Percentiles rank a stretch among this genome's conserved stretches.
These are phyloP conservation scores for Echinarachnius parma DNA, from an alignment of 53 echinoderm and acorn worm genomes.

Conservation along the genomic window DNA sequence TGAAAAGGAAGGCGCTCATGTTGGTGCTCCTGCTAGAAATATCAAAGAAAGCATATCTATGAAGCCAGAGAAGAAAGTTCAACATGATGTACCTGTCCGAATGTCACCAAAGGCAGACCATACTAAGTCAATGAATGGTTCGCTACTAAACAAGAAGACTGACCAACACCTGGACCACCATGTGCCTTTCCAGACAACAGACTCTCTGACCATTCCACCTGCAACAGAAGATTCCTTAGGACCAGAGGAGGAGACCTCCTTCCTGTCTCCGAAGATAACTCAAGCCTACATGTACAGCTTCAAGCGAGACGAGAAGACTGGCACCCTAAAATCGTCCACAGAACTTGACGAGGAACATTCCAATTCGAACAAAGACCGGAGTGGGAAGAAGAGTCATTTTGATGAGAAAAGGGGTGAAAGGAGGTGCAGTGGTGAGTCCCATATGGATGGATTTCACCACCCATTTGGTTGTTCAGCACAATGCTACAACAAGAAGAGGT, in stretches of 20 bases:
- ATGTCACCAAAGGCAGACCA: too few species aligned
- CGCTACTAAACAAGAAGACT: constrained; percentile 2
- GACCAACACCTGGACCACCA: not conserved
- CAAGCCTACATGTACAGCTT: constrained; percentile 29
- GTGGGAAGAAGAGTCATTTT: not conserved
- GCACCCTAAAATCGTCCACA: constrained; percentile 13
- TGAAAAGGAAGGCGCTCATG: too few species aligned
- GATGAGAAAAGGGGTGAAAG: constrained; percentile 30
- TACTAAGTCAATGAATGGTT: too few species aligned
- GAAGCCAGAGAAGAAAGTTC: too few species aligned
- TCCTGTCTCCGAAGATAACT: too few species aligned
- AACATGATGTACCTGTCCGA: too few species aligned
- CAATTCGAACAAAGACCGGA: not conserved
- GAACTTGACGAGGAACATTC: constrained; percentile 20
- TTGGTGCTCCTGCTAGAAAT: too few species aligned
- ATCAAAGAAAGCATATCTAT: too few species aligned
- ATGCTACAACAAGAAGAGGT: constrained; percentile 21
- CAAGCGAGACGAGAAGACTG: constrained; percentile 18
- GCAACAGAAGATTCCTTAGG: not conserved
- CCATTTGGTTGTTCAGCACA: constrained; percentile 41
- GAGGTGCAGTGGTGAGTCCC: constrained; percentile 40
- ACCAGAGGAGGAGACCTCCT: not conserved
- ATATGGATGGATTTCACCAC: constrained; percentile 41
- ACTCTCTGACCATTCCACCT: not conserved
- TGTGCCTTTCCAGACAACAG: constrained; percentile 17